Conservation (phyloP, 37 sponge, comb jelly and placozoan genomes). For the Cliona cf. orientalis region DNA sequence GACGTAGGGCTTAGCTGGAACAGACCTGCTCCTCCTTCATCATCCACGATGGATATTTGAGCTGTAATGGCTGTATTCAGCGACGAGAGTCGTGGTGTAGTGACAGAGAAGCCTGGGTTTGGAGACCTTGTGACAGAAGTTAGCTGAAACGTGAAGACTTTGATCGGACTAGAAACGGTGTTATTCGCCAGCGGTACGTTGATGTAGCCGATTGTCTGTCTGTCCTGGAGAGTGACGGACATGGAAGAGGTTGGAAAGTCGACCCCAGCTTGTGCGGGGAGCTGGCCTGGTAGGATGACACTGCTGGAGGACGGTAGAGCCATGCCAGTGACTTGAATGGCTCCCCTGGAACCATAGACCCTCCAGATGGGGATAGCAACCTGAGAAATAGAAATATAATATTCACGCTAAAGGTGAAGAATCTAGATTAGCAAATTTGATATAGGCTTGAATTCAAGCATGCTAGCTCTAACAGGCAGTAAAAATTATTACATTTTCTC, state of each 20-base stretch:
- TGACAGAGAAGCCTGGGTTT: not conserved
- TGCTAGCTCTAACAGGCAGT: not conserved
- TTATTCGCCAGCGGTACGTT: constrained; percentile 60
- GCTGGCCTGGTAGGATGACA: constrained; percentile 17
- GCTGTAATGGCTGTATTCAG: constrained; percentile 8
- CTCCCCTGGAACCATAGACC: constrained; percentile 66
- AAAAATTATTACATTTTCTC: constrained; percentile 24
- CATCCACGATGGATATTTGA: constrained; percentile 71
- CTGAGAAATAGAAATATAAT: not conserved
- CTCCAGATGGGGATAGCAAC: constrained; percentile 59
- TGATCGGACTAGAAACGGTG: constrained; percentile 17
- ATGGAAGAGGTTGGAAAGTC: constrained; percentile 43
- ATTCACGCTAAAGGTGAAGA: not conserved
- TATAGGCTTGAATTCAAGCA: not conserved
- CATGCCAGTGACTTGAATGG: constrained; percentile 65
- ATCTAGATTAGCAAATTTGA: not conserved
- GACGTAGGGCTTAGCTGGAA: constrained; percentile 57
- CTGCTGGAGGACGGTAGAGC: constrained; percentile 12
- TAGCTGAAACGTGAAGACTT: constrained; percentile 66
- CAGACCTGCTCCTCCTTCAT: constrained; percentile 70
- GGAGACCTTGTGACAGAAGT: constrained; percentile 25
- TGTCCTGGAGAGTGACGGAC: constrained; percentile 51
- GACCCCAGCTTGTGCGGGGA: constrained; percentile 38
- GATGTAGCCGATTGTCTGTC: constrained; percentile 54
- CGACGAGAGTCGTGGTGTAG: constrained; percentile 63